Evolutionary conservation across 2,888 invertebrate genomes (phyloP), one percentile per base, ranked within the genome.

Genomic region (Lochmaea capreae): DNA sequence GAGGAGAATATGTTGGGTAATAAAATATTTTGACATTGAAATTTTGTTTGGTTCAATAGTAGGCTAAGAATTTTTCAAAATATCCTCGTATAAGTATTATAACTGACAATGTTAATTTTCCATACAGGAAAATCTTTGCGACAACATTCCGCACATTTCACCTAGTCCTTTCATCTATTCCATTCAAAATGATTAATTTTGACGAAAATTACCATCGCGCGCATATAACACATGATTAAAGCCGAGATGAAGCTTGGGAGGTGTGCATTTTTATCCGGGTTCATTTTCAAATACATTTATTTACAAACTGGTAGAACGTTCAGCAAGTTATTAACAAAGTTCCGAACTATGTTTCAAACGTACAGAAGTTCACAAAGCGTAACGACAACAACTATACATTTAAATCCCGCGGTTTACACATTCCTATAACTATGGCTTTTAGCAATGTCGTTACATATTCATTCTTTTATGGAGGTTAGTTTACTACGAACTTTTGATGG

Each of bases 301-400:
- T 73, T 73, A 62, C 73, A 62, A 70, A 43, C 69, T 65, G 46
- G 66, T 66, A 39, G 62, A 66, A 70, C 73, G 70, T 70, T n/a
- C n/a, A 65, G 62, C 70, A 46, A 65, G 62, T 73, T 73, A 73
- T 73, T 73, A 73, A 70, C 66, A 73, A 73, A 73, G 73, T 73
- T 73, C 62, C 33, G 62, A 73, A 73, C 73, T 66, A 62, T 66
- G 62, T 43, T 73, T 66, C 73, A 66, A 70, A 68, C 72, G 58
- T 69, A 69, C 62, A 42, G 52, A 65, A 65, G 65, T 71, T 65
- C 58, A 71, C 69, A 69, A 65, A 65, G 69, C 69, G 66, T 65
- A 61, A 73, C 65, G 69, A 68, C 43, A 73, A 62, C 69, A 73
- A 62, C 69, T 65, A 52, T 73, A 68, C 42, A 65, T 69, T 73